Conservation (phyloP, 2,797 vertebrate genomes). For the Lutra lutra region DNA sequence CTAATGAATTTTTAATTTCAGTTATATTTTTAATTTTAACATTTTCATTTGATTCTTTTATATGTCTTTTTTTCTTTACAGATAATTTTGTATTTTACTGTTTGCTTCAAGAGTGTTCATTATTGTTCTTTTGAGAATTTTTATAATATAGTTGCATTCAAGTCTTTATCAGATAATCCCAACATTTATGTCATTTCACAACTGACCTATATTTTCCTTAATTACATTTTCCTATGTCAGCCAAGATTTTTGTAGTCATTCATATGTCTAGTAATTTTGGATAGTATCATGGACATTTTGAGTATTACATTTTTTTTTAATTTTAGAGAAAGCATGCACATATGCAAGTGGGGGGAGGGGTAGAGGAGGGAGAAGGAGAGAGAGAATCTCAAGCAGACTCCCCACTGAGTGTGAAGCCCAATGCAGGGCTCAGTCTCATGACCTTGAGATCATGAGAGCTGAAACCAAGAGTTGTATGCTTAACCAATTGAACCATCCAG, state of each 20-base stretch:
- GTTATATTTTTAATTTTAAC: constrained; percentile 8
- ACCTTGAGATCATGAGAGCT: background rate
- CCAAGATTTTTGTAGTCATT: constrained; percentile 5
- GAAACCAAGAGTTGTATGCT: background rate
- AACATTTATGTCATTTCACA: background rate
- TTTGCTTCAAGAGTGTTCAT: background rate
- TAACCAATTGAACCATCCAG: background rate
- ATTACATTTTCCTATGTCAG: background rate
- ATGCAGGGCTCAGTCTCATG: background rate
- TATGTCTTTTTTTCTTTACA: background rate
- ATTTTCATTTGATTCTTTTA: background rate
- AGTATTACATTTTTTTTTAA: background rate
- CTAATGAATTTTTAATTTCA: background rate
- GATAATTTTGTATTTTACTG: background rate
- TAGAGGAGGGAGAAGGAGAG: background rate
- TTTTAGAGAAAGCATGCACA: background rate
- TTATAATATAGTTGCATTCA: background rate
- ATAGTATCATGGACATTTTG: background rate
- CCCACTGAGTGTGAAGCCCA: background rate
- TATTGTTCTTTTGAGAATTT: constrained; percentile 33
- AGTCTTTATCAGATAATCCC: constrained; percentile 23
- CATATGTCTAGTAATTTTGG: background rate
- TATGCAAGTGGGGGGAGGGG: background rate
- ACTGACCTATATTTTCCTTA: background rate
- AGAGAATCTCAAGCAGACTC: background rate